phyloP scores from a whole-genome alignment of 64 coral and sea anemone species.

The Astreopora myriophthalma region DNA sequence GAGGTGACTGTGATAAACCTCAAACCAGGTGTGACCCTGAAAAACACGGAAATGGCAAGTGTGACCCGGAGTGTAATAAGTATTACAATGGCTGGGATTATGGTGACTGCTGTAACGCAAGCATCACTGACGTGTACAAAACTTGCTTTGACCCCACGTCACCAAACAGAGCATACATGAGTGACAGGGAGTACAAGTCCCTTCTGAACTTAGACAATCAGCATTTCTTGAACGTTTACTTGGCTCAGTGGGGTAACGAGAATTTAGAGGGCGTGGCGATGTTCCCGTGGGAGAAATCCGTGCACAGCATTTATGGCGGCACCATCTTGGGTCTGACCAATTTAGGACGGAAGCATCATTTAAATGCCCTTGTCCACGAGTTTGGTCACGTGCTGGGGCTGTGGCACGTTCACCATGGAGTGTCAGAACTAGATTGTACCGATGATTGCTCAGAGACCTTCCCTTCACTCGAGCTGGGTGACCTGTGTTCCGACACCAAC shows the following conservation, averaged over 20 bases:
- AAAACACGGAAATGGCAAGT: conserved; percentile 77
- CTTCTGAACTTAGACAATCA: conserved; percentile 68
- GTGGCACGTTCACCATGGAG: conserved; percentile 89
- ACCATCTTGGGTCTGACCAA: conserved; percentile 67
- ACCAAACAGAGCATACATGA: conserved; percentile 79
- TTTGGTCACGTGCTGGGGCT: conserved; percentile 92
- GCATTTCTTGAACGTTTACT: conserved; percentile 85
- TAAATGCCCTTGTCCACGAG: conserved; percentile 88
- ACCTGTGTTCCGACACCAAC: conserved; percentile 95
- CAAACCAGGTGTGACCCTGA: conserved; percentile 32
- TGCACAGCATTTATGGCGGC: conserved; percentile 73
- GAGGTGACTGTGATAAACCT: conserved; percentile 66
- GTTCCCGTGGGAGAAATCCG: conserved; percentile 95
- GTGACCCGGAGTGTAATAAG: conserved; percentile 91
- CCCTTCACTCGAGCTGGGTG: conserved; percentile 90
- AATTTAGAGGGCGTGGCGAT: conserved; percentile 76
- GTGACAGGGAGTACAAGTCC: conserved; percentile 79
- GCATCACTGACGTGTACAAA: conserved; percentile 55
- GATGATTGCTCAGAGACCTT: conserved; percentile 91
- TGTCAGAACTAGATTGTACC: conserved; percentile 72
- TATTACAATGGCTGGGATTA: conserved; percentile 70
- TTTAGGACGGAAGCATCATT: conserved; percentile 58
- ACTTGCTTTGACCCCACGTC: conserved; percentile 89
- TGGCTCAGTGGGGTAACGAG: conserved; percentile 53
- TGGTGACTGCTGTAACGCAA: conserved; percentile 87